These are phyloP conservation scores for Luidia sarsii DNA, from an alignment of 53 echinoderm and acorn worm species.

Conservation along the genomic window DNA sequence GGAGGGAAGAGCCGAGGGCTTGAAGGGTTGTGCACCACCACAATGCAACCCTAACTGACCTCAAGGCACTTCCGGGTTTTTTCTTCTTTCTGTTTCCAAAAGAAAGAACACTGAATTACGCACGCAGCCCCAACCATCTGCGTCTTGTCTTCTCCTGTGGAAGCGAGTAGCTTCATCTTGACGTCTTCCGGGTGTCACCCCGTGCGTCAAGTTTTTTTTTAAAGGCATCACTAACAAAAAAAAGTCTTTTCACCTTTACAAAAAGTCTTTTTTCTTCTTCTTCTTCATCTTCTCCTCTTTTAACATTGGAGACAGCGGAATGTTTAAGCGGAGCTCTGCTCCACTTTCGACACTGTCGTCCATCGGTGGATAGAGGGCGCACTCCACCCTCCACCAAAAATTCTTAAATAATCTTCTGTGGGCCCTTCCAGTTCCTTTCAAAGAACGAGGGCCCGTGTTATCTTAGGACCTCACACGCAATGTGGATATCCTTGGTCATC, in stretches of 20 bases:
- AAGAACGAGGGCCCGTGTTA: slow-evolving; percentile 23
- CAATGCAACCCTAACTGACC: slow-evolving; percentile 5
- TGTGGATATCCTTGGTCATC: slow-evolving; percentile 55
- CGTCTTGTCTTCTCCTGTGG: neutral
- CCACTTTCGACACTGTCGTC: slow-evolving; percentile 46
- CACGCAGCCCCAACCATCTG: slow-evolving; percentile 37
- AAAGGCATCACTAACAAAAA: slow-evolving; percentile 33
- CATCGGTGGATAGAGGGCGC: neutral
- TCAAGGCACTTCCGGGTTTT: slow-evolving; percentile 16
- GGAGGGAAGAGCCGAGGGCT: slow-evolving; percentile 10
- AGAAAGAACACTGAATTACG: no score
- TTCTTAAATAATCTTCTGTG: slow-evolving; percentile 22
- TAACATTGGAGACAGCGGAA: slow-evolving; percentile 43
- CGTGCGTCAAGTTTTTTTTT: slow-evolving; percentile 38
- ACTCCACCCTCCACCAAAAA: slow-evolving; percentile 7
- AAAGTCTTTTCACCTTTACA: neutral
- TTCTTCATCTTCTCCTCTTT: no score
- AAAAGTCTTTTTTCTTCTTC: neutral
- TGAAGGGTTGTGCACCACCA: slow-evolving; percentile 36
- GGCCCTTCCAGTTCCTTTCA: slow-evolving; percentile 18
- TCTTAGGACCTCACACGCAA: slow-evolving; percentile 20
- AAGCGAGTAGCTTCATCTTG: slow-evolving; percentile 18
- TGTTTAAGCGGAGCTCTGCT: slow-evolving; percentile 50
- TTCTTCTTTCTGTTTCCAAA: neutral
- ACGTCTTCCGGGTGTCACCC: slow-evolving; percentile 44